Evolutionary conservation across 2,888 invertebrate genomes (phyloP), one percentile per base, ranked within the genome.

Genomic region (Drosophila sordidula): DNA sequence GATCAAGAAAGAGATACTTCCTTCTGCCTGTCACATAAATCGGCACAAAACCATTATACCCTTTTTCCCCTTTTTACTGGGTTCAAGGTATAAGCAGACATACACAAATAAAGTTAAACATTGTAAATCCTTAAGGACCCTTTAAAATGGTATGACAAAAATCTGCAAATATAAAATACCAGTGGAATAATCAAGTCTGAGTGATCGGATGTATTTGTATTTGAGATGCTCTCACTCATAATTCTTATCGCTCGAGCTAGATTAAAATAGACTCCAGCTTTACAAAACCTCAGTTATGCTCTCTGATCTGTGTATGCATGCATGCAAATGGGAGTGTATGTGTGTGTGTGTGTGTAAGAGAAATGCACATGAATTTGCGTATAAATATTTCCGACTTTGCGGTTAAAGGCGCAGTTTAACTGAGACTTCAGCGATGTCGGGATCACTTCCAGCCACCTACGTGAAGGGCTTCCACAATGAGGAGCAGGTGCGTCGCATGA

Each of bases 381-480:
- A 61, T 75, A 67, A 66, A 59, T 58, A 39, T 18, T 12, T 9
- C 32, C 36, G 11, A 18, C 22, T 9, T 6, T 41, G 29, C 25
- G 41, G 34, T 45, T 12, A 6, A 39, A 25, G 25, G 29, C 22
- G 5, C 55, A 42, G 56, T 59, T 58, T 0, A 62, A 29, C 14
- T 46, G 12, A 45, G 9, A 50, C 29, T 46, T 51, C 39, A 55
- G 62, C 39, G 41, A 81, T 86, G 85, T 36, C 70, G 6, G 67
- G 67, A 34, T 45, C 62, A 47, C 52, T 87, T 16, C 95, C 95
- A 39, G 90, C 93, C 61, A 95, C 95, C 3, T 95, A 93, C 80
- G 93, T 95, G 0, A 93, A 94, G 76, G 94, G 94, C 36, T 95
- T 95, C 82, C 95, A 95, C 83, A 93, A 95, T 91, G 93, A 93